Evolutionary conservation across 2,797 vertebrate species (phyloP), one percentile per base, ranked within the genome.

Genomic region (Tauraco hartlaubi): DNA sequence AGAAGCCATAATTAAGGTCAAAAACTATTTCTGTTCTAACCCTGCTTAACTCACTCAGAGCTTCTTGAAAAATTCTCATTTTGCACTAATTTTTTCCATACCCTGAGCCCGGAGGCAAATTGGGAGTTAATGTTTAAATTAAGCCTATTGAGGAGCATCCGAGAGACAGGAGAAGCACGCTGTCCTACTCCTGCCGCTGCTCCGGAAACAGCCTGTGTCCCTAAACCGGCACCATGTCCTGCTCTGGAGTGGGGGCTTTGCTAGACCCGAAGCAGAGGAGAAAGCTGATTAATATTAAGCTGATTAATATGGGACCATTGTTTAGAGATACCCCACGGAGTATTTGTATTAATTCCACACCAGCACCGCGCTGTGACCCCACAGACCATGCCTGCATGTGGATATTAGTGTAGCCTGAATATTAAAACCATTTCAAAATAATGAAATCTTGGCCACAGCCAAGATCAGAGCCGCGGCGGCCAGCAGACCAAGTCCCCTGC

Each of bases 1-100:
- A 96, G 85, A 96, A 95, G 59, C 91, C 87, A 62, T 95, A 97
- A 97, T 97, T 97, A 97, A 96, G 97, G 95, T 92, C 90, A 85
- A 96, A 96, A 91, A 58, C 76, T 85, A 92, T 95, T 92, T 96
- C 76, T 92, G 74, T 88, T 94, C 88, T 33, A 96, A 82, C 89
- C 54, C 52, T 51, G 29, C 83, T 88, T 90, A 72, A 66, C 67
- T 94, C 74, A 39, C 54, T 96, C 58, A 9, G 72, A 96, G 80
- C 88, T 93, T 85, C 78, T 76, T 78, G 67, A 95, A 92, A 94
- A 92, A 52, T 28, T 82, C 69, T 96, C 54, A 23, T 88, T 95
- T 95, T 86, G 81, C 78, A 81, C 83, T 91, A 94, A 94, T 96
- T 92, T 96, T 95, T 97, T 95, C 95, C 92, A 90, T 90, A 85